Evolutionary conservation across 2,888 invertebrate genomes (phyloP), one percentile per base, ranked within the genome.

Genomic region (Hyposoter dolosus): DNA sequence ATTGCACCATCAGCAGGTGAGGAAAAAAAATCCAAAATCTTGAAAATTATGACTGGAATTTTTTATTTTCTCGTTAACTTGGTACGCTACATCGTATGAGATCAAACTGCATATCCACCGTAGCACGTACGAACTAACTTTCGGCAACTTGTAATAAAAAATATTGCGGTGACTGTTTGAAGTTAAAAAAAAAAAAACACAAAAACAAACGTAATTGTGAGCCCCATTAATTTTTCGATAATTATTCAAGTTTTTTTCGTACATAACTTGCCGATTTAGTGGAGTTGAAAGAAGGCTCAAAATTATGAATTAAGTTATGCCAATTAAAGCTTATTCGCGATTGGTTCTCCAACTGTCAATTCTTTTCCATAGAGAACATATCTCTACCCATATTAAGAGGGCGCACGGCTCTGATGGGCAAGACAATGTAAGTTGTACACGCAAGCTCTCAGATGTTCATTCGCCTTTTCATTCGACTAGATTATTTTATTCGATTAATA

Each of bases 1-100:
- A 76, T 93, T 95, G 78, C 95, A 95, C 89, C 95, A 95, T 89
- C 95, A 95, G 83, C 95, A 95, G 91, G 95, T 92, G 90, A 89
- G 56, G 6, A 63, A 28, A 47, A 9, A 53, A 47, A 50, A 47
- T 28, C 23, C 4, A n/a, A 53, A 19, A 28, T 69, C 56, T 17
- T 56, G 32, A 28, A 7, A 53, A 40, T 15, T 40, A 23, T 74
- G 5, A 56, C 19, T 35, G 1, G 2, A 23, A 28, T 9, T 17
- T 56, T 56, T 45, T 45, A 45, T 75, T 45, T 47, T 43, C 63
- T 63, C 28, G 60, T 7, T 53, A 68, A 45, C 40, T 63, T 40
- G 45, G 32, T 28, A 19, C 10, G 79, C 75, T 60, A 76, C 78
- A 45, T 74, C 75, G 82, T 85, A 66, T 77, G 63, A 83, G 28